Percentiles rank a stretch among this genome's conserved stretches.
Evolutionary conservation across 2,888 invertebrate species (phyloP).

Genomic region (Rhyacophila evoluta): DNA sequence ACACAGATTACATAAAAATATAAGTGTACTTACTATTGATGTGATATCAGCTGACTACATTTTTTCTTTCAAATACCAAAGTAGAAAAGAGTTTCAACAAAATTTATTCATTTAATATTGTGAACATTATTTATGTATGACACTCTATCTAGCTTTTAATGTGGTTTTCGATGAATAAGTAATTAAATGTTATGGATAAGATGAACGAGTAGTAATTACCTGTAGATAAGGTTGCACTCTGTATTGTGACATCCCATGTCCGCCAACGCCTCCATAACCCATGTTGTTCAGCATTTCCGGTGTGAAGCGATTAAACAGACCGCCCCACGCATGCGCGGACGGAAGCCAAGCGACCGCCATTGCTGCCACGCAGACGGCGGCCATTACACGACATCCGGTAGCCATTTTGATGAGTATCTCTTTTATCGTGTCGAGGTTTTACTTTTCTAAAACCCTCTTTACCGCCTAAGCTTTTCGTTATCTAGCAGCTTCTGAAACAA

Average conservation of each 20-base stretch:
- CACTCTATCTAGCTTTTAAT: no score
- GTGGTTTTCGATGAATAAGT: no score
- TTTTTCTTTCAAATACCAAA: no score
- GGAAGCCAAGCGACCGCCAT: conserved; percentile 56
- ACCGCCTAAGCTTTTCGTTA: background rate
- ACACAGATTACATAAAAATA: no score
- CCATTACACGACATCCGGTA: conserved; percentile 27
- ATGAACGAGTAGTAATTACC: conserved; percentile 61
- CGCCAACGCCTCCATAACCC: conserved; percentile 74
- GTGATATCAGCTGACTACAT: no score
- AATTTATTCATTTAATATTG: no score
- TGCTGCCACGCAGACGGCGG: conserved; percentile 35
- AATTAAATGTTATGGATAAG: background rate
- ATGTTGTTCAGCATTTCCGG: conserved; percentile 87
- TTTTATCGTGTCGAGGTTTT: background rate
- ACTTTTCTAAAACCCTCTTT: background rate
- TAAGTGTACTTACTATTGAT: no score
- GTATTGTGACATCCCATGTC: conserved; percentile 63
- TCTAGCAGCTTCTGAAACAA: background rate
- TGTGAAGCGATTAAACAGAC: conserved; percentile 86
- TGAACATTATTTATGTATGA: no score
- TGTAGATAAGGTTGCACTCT: conserved; percentile 64
- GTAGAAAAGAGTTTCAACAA: no score
- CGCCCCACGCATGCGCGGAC: conserved; percentile 79
- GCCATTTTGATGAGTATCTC: conserved; percentile 23